These are phyloP conservation scores for Zoanthus solanderi DNA, from an alignment of 92 coral and sea anemone species.

Conservation along the genomic window DNA sequence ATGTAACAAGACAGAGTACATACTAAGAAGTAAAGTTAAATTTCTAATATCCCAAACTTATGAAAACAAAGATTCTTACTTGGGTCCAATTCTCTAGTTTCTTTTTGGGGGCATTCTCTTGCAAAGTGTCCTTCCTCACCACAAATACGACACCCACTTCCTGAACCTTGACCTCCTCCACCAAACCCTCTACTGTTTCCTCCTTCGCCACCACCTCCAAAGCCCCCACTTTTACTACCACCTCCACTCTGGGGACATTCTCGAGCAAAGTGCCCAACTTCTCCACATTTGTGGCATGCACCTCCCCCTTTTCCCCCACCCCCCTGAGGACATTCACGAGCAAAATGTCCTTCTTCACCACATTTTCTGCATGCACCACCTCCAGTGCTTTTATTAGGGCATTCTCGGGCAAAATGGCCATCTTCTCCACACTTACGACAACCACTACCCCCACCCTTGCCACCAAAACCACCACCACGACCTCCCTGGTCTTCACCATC, in stretches of 20 bases:
- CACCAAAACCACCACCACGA: conserved; percentile 47
- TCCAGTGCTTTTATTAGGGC: conserved; percentile 45
- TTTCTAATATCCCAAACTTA: neutral
- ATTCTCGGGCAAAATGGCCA: conserved; percentile 51
- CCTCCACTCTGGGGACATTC: conserved; percentile 63
- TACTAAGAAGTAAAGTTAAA: neutral
- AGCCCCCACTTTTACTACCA: conserved; percentile 24
- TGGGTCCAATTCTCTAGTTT: conserved; percentile 59
- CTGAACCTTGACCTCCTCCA: conserved; percentile 45
- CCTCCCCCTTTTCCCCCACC: conserved; percentile 66
- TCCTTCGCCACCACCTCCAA: conserved; percentile 48
- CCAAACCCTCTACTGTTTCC: conserved; percentile 32
- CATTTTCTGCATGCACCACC: conserved; percentile 49
- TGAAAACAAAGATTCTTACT: conserved; percentile 43
- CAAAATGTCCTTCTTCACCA: conserved; percentile 55
- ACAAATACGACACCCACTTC: conserved; percentile 68
- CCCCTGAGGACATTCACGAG: conserved; percentile 59
- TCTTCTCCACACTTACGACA: conserved; percentile 62
- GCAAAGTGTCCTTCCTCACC: conserved; percentile 88
- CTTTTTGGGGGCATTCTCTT: conserved; percentile 70
- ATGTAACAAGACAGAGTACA: too few relatives aligned
- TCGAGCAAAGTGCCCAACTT: conserved; percentile 77
- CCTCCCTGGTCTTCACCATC: conserved; percentile 52
- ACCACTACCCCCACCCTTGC: conserved; percentile 62
- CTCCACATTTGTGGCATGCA: conserved; percentile 70